A percentile compares a stretch with the other conserved stretches of the same genome.
Conservation (phyloP, 2,113 vertebrate species). For the Phylloscopus trochilus region DNA sequence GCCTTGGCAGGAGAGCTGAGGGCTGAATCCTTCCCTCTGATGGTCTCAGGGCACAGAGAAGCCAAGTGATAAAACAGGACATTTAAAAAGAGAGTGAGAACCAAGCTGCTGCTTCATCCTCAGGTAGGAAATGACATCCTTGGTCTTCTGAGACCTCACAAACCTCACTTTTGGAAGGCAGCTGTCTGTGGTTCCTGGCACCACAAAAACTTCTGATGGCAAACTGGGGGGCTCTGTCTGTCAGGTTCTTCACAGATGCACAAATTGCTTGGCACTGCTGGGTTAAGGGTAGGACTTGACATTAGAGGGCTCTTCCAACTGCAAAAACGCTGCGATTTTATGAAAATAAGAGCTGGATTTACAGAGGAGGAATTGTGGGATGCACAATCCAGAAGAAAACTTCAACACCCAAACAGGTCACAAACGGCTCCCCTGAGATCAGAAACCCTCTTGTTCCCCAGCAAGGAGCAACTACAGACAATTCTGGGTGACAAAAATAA, state of each 20-base stretch:
- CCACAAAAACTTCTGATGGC: neutral
- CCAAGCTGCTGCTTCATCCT: neutral
- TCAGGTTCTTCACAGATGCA: neutral
- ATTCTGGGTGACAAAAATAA: neutral
- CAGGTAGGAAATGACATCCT: neutral
- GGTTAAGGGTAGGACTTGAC: neutral
- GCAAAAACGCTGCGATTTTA: neutral
- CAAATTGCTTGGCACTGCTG: neutral
- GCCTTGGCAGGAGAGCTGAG: neutral
- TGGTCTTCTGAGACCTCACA: neutral
- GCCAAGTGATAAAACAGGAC: neutral
- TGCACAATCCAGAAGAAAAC: neutral
- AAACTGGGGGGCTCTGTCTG: neutral
- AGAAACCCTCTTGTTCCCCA: neutral
- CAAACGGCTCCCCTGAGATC: neutral
- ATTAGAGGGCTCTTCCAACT: neutral
- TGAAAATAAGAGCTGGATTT: neutral
- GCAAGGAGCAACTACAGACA: neutral
- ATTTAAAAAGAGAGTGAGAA: neutral
- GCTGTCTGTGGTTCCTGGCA: neutral
- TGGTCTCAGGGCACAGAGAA: neutral
- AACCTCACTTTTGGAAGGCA: neutral
- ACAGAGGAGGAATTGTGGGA: neutral
- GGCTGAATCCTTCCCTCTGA: neutral
- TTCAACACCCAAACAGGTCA: neutral